Base-by-base conservation (phyloP, 2,888 invertebrate genomes). In the Nephrocerus scutellatus region DNA sequence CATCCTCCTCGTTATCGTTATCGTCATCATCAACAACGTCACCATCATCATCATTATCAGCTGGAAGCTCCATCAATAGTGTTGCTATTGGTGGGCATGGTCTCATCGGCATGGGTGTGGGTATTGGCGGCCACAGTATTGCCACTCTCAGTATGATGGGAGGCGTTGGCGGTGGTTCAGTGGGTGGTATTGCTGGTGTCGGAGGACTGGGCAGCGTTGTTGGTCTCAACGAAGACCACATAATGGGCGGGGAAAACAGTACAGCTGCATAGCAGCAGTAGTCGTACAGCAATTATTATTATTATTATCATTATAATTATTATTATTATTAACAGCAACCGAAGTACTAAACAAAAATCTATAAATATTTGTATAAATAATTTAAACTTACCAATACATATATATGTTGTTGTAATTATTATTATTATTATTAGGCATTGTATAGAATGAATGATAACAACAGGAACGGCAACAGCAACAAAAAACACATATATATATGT, bases 261-360 rank as follows among this genome's bases (percentile, higher is more conserved):
- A 53, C 48, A 31, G 57, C 59, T 33, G 63, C 63, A 65, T 62
- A 62, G 63, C 63, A 59, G 52, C 49, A 52, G 53, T 52, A 55
- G 35, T 49, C 52, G 48, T 47, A 41, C 42, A 33, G 42, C 43
- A 50, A 45, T 49, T 43, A 41, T 32, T 44, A 23, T 25, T 10
- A 22, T 22, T 22, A 10, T 22, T 10, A 22, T 22, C 30, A 31
- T 37, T 40, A 31, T 24, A 21, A 30, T 24, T 26, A 25, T 30
- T 40, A 8, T 35, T n/a, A n/a, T n/a, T n/a, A n/a, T n/a, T n/a
- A n/a, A n/a, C n/a, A n/a, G n/a, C n/a, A n/a, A n/a, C n/a, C n/a
- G n/a, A n/a, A n/a, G n/a, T n/a, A n/a, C n/a, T n/a, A n/a, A n/a
- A n/a, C n/a, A n/a, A n/a, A n/a, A n/a, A n/a, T n/a, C n/a, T n/a